Evolutionary conservation across 2,888 invertebrate species (phyloP), one percentile per base, ranked within the genome.

Genomic region (Beris chalybata): DNA sequence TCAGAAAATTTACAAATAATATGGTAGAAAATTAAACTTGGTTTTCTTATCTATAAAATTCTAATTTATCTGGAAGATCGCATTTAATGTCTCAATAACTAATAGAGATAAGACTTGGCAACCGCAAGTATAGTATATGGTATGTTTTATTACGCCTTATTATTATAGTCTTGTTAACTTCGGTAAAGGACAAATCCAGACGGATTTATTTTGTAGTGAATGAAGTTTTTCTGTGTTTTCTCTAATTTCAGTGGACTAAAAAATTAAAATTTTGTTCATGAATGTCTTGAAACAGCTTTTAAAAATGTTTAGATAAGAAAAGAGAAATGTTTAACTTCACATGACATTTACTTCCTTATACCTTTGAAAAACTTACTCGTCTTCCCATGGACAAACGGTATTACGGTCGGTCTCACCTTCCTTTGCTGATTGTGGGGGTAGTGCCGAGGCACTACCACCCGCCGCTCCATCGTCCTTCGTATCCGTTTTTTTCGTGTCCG

Each of bases 321-420:
- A 73, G 68, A 73, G 67, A 65, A 70, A 68, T 68, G 69, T 66
- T 47, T 67, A 69, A 65, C 55, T 57, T 44, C 48, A 64, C 48
- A 64, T 54, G 31, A 64, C 52, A 57, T 57, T 64, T 53, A 64
- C 65, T 29, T 54, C 56, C 66, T 65, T 65, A 55, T 63, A 70
- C 64, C 61, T 69, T 56, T 65, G 48, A 55, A 65, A 56, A 81
- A 91, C 93, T 92, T 86, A 94, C 94, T 94, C 93, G 84, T 94
- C 93, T 86, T 94, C 94, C 94, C 95, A 95, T 67, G 94, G 94
- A 84, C 94, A 95, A 78, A 94, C 89, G 82, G 93, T 91, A 82
- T 90, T 92, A 82, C 87, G 86, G 82, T 88, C 86, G 69, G 76
- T 76, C 56, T 75, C 75, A 53, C 70, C 70, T 6, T 70, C 71